These are phyloP conservation scores for Sarcophaga peregrina DNA, from an alignment of 1,140 invertebrate genomes.

Conservation along the genomic window DNA sequence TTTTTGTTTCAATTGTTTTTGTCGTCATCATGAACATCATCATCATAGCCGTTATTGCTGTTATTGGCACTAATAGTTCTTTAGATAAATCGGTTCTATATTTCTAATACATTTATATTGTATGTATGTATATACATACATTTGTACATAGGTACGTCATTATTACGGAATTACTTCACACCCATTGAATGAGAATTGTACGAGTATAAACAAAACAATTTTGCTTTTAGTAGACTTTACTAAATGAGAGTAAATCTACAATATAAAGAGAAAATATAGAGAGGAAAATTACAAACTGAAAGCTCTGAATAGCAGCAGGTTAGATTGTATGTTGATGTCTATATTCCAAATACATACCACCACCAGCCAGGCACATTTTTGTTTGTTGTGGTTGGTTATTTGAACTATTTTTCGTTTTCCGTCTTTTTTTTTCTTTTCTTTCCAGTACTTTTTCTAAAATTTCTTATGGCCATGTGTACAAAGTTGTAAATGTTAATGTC, in stretches of 20 bases:
- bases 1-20: not conserved
- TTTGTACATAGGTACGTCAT: not conserved
- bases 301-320: not conserved
- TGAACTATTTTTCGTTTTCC: conserved; percentile 2
- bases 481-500: not conserved
- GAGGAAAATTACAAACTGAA: not conserved
- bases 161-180: conserved; percentile 7
- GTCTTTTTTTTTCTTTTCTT: not conserved
- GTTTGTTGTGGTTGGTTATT: not conserved
- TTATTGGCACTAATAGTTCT: conserved; percentile 18
- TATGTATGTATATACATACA: too few relatives aligned
- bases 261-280: not conserved
- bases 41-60: not conserved
- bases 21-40: not conserved
- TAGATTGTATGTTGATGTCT: not conserved
- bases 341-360: not conserved
- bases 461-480: not conserved
- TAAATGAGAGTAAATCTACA: not conserved
- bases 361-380: not conserved
- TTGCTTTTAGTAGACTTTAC: too few relatives aligned
- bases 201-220: too few relatives aligned
- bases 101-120: not conserved
- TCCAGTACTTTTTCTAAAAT: too few relatives aligned
- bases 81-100: conserved; percentile 7
- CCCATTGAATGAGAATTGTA: conserved; percentile 7